These are phyloP conservation scores for Oreochromis aureus DNA, from an alignment of 2,113 vertebrate genomes.

Conservation along the genomic window DNA sequence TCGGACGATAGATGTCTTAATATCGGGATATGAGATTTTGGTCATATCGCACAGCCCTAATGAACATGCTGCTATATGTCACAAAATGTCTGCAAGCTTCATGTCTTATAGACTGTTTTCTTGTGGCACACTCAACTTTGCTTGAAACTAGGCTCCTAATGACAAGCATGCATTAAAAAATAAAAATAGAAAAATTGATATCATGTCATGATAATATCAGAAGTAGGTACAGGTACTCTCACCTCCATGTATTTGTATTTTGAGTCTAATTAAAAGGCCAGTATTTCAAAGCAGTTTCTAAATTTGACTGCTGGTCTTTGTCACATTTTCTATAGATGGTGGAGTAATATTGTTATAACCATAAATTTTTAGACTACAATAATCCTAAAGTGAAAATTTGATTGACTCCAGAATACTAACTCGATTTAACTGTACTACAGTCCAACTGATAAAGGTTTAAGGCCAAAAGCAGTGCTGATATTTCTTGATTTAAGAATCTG, in stretches of 20 bases:
- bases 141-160: neutral
- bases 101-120: neutral
- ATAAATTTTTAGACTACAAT: neutral
- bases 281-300: neutral
- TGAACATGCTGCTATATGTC: neutral
- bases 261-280: neutral
- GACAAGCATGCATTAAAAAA: neutral
- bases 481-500: neutral
- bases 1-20: no score
- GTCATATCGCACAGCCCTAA: no score
- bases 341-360: neutral
- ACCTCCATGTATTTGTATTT: neutral
- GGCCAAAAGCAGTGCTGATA: neutral
- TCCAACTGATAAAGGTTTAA: neutral
- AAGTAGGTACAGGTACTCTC: neutral
- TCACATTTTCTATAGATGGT: neutral
- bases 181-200: neutral
- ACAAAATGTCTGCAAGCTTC: neutral
- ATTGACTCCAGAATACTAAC: neutral
- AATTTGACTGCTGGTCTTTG: neutral
- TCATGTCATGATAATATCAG: neutral
- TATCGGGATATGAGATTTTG: no score
- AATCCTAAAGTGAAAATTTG: neutral
- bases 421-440: accelerated
- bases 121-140: neutral